Conservation (phyloP, 2,113 vertebrate genomes). For the Otocyon megalotis region DNA sequence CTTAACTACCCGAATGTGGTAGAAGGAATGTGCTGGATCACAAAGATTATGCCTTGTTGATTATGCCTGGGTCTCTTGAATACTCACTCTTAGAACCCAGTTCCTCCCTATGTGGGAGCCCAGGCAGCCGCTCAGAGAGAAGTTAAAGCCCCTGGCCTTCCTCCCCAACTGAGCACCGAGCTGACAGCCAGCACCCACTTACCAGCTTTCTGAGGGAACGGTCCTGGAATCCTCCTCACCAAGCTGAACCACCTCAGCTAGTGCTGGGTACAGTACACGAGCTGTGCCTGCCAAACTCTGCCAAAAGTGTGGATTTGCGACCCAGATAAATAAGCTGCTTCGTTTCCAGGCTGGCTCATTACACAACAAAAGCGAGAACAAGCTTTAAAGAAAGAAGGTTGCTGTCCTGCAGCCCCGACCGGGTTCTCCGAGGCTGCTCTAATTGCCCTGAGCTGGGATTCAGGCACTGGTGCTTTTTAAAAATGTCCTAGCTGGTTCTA, state of each 20-base stretch:
- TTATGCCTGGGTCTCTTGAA: neutral
- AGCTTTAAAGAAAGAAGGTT: neutral
- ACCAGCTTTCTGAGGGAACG: neutral
- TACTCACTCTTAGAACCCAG: neutral
- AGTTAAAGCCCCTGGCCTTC: neutral
- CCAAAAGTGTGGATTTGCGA: neutral
- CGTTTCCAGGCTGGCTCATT: neutral
- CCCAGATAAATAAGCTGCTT: neutral
- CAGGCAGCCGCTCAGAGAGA: neutral
- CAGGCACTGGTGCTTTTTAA: neutral
- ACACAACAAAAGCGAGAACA: neutral
- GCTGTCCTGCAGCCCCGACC: rapidly evolving
- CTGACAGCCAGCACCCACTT: neutral
- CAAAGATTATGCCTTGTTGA: neutral
- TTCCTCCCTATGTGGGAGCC: neutral
- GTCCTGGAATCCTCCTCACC: neutral
- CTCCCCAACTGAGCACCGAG: rapidly evolving
- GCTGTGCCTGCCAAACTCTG: neutral
- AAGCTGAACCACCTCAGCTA: neutral
- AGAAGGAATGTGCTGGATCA: neutral
- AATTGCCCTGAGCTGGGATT: neutral
- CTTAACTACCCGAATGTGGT: neutral
- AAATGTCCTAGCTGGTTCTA: no score
- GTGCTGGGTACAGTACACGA: neutral
- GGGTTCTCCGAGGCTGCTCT: neutral